Conservation (phyloP, 2,888 invertebrate genomes). For the Andrena praecox region DNA sequence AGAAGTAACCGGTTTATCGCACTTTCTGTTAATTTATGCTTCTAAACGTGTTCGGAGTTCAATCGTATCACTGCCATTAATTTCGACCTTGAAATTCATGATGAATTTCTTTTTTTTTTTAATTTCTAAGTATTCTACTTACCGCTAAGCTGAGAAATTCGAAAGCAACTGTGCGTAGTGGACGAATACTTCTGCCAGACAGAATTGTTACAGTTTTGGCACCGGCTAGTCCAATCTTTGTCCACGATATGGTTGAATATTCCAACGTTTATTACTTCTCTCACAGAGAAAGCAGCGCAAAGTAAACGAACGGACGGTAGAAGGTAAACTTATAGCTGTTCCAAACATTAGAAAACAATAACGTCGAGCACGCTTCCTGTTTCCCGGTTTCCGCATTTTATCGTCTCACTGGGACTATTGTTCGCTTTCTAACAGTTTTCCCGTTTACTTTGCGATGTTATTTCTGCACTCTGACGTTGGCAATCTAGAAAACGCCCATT, state of each 20-base stretch:
- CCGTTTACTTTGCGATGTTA: neutral
- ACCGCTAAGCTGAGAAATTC: too few relatives aligned
- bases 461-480: neutral
- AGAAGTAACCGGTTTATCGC: too few relatives aligned
- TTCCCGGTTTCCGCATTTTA: neutral
- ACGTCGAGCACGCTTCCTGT: neutral
- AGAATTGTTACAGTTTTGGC: neutral
- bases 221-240: neutral
- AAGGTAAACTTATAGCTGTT: neutral
- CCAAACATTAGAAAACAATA: neutral
- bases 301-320: neutral
- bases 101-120: too few relatives aligned
- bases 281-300: neutral
- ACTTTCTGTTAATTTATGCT: too few relatives aligned
- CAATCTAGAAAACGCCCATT: neutral
- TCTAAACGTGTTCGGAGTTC: too few relatives aligned
- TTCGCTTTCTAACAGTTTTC: neutral
- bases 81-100: too few relatives aligned
- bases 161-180: neutral
- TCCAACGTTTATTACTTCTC: neutral
- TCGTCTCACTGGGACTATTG: too few relatives aligned
- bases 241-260: neutral
- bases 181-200: neutral
- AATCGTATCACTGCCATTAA: too few relatives aligned
- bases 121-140: too few relatives aligned